These are phyloP conservation scores for Drosophila obscura DNA, from an alignment of 1,140 invertebrate species.

Conservation along the genomic window DNA sequence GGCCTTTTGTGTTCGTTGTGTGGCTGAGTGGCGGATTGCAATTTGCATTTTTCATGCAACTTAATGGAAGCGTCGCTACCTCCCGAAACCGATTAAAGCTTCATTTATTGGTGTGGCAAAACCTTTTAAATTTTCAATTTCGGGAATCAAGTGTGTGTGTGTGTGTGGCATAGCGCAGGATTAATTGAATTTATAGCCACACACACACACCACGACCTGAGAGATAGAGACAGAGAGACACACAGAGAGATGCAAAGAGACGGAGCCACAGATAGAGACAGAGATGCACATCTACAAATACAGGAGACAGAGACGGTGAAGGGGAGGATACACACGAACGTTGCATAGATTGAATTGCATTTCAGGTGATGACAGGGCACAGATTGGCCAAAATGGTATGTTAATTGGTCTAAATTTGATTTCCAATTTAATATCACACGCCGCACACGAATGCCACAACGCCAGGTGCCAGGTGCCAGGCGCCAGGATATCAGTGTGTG, in stretches of 20 bases:
- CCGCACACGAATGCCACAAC: neutral
- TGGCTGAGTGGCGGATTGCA: constrained; percentile 33
- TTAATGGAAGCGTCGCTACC: constrained; percentile 26
- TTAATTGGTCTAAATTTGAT: constrained; percentile 60
- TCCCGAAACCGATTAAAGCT: constrained; percentile 40
- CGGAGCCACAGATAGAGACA: neutral
- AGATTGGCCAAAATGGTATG: constrained; percentile 39
- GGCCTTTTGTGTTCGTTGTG: constrained; percentile 26
- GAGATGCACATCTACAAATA: neutral
- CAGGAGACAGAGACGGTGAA: neutral
- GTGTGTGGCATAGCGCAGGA: constrained; percentile 3
- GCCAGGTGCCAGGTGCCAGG: too few species aligned
- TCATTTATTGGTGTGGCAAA: constrained; percentile 30
- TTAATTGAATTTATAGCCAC: constrained; percentile 50
- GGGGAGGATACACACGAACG: neutral
- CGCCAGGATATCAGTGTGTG: too few species aligned
- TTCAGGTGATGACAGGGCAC: constrained; percentile 20
- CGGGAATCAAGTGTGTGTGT: constrained; percentile 2
- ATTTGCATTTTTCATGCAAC: constrained; percentile 47
- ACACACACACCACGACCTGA: neutral
- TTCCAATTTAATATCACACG: constrained; percentile 42
- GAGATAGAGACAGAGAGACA: neutral
- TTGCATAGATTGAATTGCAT: constrained; percentile 23
- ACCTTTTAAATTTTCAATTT: constrained; percentile 55
- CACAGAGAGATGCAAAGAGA: constrained; percentile 7